Evolutionary conservation across 2,888 invertebrate genomes (phyloP).

Genomic region (Xestia ashworthii): DNA sequence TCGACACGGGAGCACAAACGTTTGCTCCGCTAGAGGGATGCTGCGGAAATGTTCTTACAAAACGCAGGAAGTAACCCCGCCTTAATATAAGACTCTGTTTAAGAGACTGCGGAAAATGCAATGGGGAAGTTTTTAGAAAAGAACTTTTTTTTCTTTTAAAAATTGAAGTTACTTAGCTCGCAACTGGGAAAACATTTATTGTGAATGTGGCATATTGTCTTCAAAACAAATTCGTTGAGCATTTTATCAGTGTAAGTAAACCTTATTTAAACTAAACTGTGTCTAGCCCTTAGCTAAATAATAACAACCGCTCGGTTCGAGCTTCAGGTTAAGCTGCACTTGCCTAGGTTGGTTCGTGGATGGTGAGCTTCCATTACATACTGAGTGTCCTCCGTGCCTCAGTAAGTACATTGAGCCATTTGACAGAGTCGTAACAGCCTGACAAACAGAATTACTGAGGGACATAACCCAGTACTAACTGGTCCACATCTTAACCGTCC

Average conservation of each 20-base stretch:
- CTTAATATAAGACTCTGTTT: slow-evolving; percentile 29
- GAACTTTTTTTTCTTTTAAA: not conserved
- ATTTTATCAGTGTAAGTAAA: not conserved
- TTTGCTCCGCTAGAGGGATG: slow-evolving; percentile 48
- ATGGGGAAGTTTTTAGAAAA: slow-evolving; percentile 20
- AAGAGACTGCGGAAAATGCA: slow-evolving; percentile 30
- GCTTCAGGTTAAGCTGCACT: no score
- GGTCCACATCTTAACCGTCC: no score
- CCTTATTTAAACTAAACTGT: not conserved
- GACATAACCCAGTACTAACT: no score
- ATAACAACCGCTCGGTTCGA: not conserved
- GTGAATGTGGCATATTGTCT: not conserved
- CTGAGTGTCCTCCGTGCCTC: no score
- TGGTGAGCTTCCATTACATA: no score
- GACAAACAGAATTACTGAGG: no score
- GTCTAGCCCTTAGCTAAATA: not conserved
- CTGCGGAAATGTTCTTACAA: slow-evolving; percentile 46
- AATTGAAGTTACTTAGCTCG: not conserved
- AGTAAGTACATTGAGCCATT: no score
- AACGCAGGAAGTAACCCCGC: slow-evolving; percentile 40
- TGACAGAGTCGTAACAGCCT: no score
- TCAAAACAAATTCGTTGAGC: not conserved
- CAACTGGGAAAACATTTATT: not conserved
- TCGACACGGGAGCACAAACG: slow-evolving; percentile 54
- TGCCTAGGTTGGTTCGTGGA: no score